Base-by-base conservation (phyloP, 1,140 invertebrate species). In the Conus ventricosus region DNA sequence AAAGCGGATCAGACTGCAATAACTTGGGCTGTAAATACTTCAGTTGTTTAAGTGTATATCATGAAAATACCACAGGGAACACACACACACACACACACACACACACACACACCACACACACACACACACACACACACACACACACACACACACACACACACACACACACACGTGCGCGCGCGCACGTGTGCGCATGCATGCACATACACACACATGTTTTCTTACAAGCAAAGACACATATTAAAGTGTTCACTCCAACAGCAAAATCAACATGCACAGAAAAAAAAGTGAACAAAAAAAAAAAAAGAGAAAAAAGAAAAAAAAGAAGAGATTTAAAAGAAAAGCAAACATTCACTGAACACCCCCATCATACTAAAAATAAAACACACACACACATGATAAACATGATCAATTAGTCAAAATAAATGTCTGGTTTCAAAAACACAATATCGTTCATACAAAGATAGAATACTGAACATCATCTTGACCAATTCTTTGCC, bases 91-190 rank as follows among this genome's bases (percentile, higher is more conserved):
- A 51, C 76, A 20, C 76, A 80, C 76, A 80, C 76, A 80, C 76
- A 51, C 76, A 80, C 76, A 51, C 76, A 8, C 76, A 6, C 76
- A 51, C 76, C 76, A 80, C 76, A 80, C 76, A 80, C 76, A 25
- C 76, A 80, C 39, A 51, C 39, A 80, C 76, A 80, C 76, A 51
- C 76, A 80, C 76, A 51, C 76, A 8, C 76, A 6, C 76, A 10
- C 76, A 51, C 76, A 51, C 76, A 51, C 76, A 51, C 76, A 51
- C 39, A 51, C 76, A 20, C 76, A 80, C 76, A 80, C 76, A 80
- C 76, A 51, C 76, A 80, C 76, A 51, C 76, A 8, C 76, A 6
- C 76, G 39, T 27, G 25, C 76, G 39, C 76, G 17, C 76, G 39
- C 39, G 27, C 76, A 51, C 76, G 17, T 27, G 39, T 27, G 17